Conservation (phyloP, 2,888 invertebrate genomes). For the Xanthorhoe designata region DNA sequence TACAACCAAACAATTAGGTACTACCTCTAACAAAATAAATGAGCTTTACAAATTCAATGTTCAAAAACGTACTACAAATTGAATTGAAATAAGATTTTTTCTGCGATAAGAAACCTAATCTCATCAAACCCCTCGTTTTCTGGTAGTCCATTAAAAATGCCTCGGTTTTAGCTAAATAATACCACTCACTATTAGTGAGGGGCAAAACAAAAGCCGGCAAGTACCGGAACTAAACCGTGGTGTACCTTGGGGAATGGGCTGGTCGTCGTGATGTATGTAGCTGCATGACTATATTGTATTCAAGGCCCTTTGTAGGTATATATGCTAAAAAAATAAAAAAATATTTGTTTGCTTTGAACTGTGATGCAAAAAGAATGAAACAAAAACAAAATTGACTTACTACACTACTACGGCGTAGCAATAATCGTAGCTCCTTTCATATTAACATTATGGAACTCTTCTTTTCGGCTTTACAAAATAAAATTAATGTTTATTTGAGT, state of each 20-base stretch:
- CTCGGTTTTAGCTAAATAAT: conserved; percentile 82
- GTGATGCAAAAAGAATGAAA: no score
- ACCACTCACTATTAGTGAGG: conserved; percentile 73
- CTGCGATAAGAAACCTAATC: conserved; percentile 82
- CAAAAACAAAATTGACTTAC: no score
- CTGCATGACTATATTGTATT: conserved; percentile 17
- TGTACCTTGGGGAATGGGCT: conserved; percentile 72
- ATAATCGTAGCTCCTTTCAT: neutral
- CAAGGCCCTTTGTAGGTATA: neutral
- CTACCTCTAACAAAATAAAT: no score
- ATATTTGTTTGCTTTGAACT: neutral
- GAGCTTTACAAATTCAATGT: conserved; percentile 24
- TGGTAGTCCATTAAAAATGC: conserved; percentile 78
- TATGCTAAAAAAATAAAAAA: conserved; percentile 11
- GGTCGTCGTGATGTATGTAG: conserved; percentile 37
- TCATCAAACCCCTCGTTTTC: conserved; percentile 70
- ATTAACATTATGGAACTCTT: no score
- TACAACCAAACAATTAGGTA: conserved; percentile 9
- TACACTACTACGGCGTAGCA: neutral
- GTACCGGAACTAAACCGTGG: conserved; percentile 81
- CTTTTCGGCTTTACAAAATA: no score
- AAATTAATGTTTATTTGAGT: no score
- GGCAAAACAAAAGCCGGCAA: conserved; percentile 72
- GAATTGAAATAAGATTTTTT: conserved; percentile 63
- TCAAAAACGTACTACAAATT: conserved; percentile 47